phyloP scores from a whole-genome alignment of 2,888 invertebrate genomes.

The Cylindroiulus punctatus region DNA sequence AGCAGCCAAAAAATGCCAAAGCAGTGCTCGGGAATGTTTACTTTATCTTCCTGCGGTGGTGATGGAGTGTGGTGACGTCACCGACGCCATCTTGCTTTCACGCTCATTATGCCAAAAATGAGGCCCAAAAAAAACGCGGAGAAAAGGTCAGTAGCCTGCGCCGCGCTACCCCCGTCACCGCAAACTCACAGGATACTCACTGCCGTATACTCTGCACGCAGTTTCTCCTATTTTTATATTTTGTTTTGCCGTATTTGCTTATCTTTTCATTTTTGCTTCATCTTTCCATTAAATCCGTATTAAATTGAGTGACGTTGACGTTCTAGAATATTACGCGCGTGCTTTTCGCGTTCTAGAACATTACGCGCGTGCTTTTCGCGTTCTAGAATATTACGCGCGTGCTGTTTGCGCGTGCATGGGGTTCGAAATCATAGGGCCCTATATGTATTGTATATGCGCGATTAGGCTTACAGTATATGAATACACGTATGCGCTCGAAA shows the following conservation, averaged over 20 bases:
- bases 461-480: too few relatives aligned
- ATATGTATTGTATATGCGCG: too few relatives aligned
- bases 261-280: too few relatives aligned
- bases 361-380: too few relatives aligned
- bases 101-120: conserved; percentile 39
- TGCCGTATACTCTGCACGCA: background rate
- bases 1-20: background rate
- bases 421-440: too few relatives aligned
- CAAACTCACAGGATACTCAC: background rate
- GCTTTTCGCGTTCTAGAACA: too few relatives aligned
- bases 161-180: background rate
- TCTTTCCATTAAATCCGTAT: too few relatives aligned
- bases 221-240: background rate
- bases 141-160: conserved; percentile 38
- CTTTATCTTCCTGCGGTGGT: conserved; percentile 23
- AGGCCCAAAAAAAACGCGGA: conserved; percentile 1
- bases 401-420: too few relatives aligned
- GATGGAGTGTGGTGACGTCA: conserved; percentile 36
- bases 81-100: conserved; percentile 20
- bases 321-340: background rate
- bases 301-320: background rate
- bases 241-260: background rate
- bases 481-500: too few relatives aligned
- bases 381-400: too few relatives aligned
- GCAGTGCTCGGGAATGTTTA: conserved; percentile 35